Evolutionary conservation across 1,140 invertebrate species (phyloP).

Genomic region (Drosophila elegans): DNA sequence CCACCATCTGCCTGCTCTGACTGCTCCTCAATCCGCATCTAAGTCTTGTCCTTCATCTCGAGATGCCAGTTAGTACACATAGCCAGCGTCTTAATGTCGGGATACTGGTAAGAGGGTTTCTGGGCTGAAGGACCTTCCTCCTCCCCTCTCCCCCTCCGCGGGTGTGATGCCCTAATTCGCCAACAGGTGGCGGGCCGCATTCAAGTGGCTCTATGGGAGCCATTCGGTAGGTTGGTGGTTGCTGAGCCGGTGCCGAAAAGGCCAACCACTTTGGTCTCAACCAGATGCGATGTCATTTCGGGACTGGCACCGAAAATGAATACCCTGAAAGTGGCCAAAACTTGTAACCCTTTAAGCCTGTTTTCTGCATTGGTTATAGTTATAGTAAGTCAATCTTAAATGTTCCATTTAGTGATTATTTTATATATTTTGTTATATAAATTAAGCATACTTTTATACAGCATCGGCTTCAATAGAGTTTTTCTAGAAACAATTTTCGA

Average conservation of each 20-base stretch:
- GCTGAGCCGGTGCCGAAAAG: background rate
- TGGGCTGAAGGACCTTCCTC: too few relatives aligned
- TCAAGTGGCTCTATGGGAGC: constrained; percentile 2
- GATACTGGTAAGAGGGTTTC: constrained; percentile 6
- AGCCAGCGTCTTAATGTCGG: constrained; percentile 68
- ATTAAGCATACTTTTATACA: too few relatives aligned
- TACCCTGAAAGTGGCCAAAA: background rate
- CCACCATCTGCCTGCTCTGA: background rate
- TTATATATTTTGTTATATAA: too few relatives aligned
- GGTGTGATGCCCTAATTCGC: constrained; percentile 4
- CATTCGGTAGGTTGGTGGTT: background rate
- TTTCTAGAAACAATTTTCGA: too few relatives aligned
- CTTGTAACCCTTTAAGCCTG: background rate
- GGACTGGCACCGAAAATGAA: background rate
- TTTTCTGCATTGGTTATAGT: too few relatives aligned
- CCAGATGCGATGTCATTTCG: background rate
- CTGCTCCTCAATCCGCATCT: constrained; percentile 25
- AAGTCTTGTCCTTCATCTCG: constrained; percentile 34
- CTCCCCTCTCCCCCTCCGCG: too few relatives aligned
- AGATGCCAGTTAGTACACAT: constrained; percentile 72
- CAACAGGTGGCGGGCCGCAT: constrained; percentile 56
- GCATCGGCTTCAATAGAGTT: too few relatives aligned
- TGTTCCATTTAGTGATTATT: too few relatives aligned
- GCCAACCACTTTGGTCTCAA: background rate
- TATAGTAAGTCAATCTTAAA: background rate